Evolutionary conservation across 1,140 invertebrate species (phyloP), one percentile per base, ranked within the genome.

Genomic region (Formica selysi): DNA sequence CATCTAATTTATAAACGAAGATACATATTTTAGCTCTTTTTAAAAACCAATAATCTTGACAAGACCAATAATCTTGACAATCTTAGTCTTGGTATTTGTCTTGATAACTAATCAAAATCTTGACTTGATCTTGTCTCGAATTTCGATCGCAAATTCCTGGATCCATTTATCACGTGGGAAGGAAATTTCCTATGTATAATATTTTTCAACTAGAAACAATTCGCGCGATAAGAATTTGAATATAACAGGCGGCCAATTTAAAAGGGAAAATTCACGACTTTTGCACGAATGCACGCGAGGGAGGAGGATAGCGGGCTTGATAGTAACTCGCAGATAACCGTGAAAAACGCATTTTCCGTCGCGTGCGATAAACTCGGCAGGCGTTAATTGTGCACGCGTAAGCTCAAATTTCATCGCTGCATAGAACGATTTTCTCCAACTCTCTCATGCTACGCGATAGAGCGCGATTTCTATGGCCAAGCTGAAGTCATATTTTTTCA

Each of bases 281-380:
- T 36, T 32, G 57, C 54, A 38, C 32, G 32, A 79, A 38, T 32
- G 48, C 2, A 29, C 10, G 26, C 16, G 26, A 44, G 36, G n/a
- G 54, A n/a, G 38, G 26, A 64, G 59, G 26, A 19, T 51, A 51
- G 59, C 10, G 57, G 41, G 19, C 5, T 29, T 41, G 54, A 36
- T 11, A 48, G 41, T 3, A 76, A 64, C 41, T 62, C 54, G 80
- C 6, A n/a, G 44, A 76, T 32, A 85, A 36, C 22, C 32, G 73
- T 76, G 74, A 78, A 85, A 85, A 67, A 62, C 29, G 48, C 76
- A 62, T 87, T 87, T 87, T 87, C 85, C 73, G 59, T 70, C 80
- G 86, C 54, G 79, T 16, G 51, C 79, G 79, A 83, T 74, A 83
- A 83, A 74, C 67, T 83, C 61, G 67, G 71, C 61, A 68, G 65